Evolutionary conservation across 2,888 invertebrate species (phyloP).

Genomic region (Dioctria linearis): DNA sequence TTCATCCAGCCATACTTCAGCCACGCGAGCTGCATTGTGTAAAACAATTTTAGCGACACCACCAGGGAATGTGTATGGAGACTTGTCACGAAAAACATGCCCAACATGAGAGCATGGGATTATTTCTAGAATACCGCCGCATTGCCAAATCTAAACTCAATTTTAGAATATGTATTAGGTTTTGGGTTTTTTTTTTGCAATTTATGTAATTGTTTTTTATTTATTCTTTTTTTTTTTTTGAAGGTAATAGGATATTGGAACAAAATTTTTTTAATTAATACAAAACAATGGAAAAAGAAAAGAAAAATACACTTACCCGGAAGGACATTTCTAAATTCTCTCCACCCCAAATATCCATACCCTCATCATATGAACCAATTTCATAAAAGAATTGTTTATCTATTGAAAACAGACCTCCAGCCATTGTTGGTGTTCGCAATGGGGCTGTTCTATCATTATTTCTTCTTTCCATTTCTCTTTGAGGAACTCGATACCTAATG

Average conservation of each 20-base stretch:
- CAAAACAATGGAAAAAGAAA: neutral
- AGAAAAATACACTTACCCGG: conserved; percentile 68
- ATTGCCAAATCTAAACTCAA: conserved; percentile 90
- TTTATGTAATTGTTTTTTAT: conserved; percentile 13
- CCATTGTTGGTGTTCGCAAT: conserved; percentile 97
- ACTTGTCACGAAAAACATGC: conserved; percentile 98
- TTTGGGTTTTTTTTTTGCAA: conserved; percentile 1
- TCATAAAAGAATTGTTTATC: conserved; percentile 98
- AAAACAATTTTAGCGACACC: conserved; percentile 97
- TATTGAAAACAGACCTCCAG: conserved; percentile 96
- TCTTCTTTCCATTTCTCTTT: conserved; percentile 94
- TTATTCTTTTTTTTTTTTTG: neutral
- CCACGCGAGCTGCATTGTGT: conserved; percentile 98
- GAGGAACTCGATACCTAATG: conserved; percentile 94
- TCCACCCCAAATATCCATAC: conserved; percentile 99
- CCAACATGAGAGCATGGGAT: conserved; percentile 97
- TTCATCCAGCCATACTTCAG: conserved; percentile 99
- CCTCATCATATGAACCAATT: conserved; percentile 97
- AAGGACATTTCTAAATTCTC: conserved; percentile 73
- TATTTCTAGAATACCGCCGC: conserved; percentile 95
- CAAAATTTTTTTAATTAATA: neutral
- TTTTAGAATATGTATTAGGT: conserved; percentile 16
- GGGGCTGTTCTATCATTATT: conserved; percentile 94
- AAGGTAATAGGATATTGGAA: neutral
- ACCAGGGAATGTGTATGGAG: conserved; percentile 99